Conservation (phyloP, 1,140 invertebrate genomes). For the Hylaeus volcanicus region DNA sequence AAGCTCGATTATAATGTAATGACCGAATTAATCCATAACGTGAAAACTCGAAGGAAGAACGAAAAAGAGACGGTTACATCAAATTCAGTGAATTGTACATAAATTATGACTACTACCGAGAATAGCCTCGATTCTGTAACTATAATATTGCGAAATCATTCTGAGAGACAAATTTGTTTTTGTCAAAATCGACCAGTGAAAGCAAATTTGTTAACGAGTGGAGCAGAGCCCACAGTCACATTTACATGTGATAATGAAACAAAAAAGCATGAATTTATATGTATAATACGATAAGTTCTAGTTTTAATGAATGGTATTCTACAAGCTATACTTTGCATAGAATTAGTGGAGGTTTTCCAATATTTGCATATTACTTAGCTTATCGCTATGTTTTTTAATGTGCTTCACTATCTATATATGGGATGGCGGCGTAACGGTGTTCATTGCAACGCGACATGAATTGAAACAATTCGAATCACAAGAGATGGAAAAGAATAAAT, state of each 20-base stretch:
- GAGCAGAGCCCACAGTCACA: conserved; percentile 15
- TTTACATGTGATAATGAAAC: background rate
- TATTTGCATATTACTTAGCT: conserved; percentile 73
- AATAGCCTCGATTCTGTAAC: conserved; percentile 46
- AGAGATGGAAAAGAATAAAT: background rate
- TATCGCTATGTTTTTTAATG: conserved; percentile 71
- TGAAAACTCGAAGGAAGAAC: background rate
- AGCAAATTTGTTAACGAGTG: conserved; percentile 25
- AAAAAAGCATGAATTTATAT: conserved; percentile 4
- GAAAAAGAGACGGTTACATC: conserved; percentile 22
- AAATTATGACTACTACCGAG: conserved; percentile 50
- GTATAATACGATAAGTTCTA: conserved; percentile 48
- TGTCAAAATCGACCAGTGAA: background rate
- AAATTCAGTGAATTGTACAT: conserved; percentile 55
- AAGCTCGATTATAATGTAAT: conserved; percentile 53
- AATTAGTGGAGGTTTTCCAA: conserved; percentile 91
- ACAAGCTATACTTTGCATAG: conserved; percentile 95
- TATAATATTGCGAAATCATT: conserved; percentile 16
- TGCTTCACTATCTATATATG: conserved; percentile 64
- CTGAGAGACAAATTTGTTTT: conserved; percentile 38
- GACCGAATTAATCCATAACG: conserved; percentile 43
- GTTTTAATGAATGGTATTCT: conserved; percentile 73
- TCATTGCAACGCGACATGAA: conserved; percentile 28
- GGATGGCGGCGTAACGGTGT: conserved; percentile 54
- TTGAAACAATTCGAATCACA: conserved; percentile 8